These are phyloP conservation scores for Hedya salicella DNA, from an alignment of 2,888 invertebrate genomes.

Conservation along the genomic window DNA sequence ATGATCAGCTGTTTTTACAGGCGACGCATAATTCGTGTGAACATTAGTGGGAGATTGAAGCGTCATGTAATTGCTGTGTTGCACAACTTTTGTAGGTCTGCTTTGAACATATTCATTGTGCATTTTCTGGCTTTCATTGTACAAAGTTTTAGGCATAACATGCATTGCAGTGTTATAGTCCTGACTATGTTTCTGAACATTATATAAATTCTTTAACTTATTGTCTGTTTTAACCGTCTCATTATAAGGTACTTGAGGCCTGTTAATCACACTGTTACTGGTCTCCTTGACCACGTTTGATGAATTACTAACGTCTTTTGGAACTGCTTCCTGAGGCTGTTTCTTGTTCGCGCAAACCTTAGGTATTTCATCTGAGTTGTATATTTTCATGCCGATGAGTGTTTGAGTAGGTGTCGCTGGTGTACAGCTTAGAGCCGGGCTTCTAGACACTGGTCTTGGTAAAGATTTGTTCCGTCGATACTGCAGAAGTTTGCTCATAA, in stretches of 20 bases:
- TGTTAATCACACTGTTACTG: slow-evolving; percentile 25
- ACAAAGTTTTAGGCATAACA: neutral
- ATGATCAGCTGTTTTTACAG: slow-evolving; percentile 16
- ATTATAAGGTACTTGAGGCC: slow-evolving; percentile 16
- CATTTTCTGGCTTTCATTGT: slow-evolving; percentile 7
- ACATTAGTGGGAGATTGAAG: slow-evolving; percentile 21
- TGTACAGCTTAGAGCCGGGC: slow-evolving; percentile 1
- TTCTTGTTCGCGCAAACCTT: slow-evolving; percentile 61
- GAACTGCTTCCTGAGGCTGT: slow-evolving; percentile 53
- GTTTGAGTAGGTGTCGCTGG: neutral
- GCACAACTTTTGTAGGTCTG: slow-evolving; percentile 3
- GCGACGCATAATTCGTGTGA: slow-evolving; percentile 22
- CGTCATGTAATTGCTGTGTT: slow-evolving; percentile 4
- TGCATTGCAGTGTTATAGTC: neutral
- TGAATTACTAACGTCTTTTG: slow-evolving; percentile 45
- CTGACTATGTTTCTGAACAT: slow-evolving; percentile 10
- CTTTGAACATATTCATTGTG: slow-evolving; percentile 6
- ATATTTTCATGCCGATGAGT: slow-evolving; percentile 37
- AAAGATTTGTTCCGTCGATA: slow-evolving; percentile 59
- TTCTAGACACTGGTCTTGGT: slow-evolving; percentile 9
- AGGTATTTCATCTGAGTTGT: slow-evolving; percentile 50
- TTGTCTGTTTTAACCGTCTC: neutral
- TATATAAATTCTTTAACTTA: slow-evolving; percentile 19
- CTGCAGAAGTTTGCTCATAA: slow-evolving; percentile 65
- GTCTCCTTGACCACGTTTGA: too few relatives aligned